A percentile compares a stretch with the other conserved stretches of the same genome.
These are phyloP conservation scores for Helicolenus hilgendorfi DNA, from an alignment of 2,797 vertebrate species.

Conservation along the genomic window DNA sequence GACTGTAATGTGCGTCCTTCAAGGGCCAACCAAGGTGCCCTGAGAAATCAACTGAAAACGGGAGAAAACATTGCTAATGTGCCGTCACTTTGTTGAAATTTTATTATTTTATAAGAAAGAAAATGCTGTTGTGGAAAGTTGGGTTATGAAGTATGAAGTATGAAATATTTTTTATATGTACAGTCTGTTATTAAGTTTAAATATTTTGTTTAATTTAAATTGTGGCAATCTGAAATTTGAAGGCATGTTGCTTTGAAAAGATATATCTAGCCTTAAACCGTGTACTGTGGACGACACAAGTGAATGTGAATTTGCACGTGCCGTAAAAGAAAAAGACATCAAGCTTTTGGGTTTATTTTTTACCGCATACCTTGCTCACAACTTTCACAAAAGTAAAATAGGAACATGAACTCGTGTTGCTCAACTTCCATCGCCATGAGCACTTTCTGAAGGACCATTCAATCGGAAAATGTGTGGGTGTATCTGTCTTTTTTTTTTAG, in stretches of 20 bases:
- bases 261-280: slow-evolving; percentile 57
- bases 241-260: slow-evolving; percentile 16
- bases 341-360: slow-evolving; percentile 36
- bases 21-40: not conserved
- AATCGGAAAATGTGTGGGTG: slow-evolving; percentile 88
- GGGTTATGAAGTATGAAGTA: slow-evolving; percentile 42
- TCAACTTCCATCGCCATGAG: slow-evolving; percentile 72
- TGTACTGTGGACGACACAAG: slow-evolving; percentile 65
- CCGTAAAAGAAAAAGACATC: not conserved
- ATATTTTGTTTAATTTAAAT: slow-evolving; percentile 52
- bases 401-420: slow-evolving; percentile 62
- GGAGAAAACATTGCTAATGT: slow-evolving; percentile 28
- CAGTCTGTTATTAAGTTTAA: slow-evolving; percentile 42
- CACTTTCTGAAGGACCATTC: slow-evolving; percentile 86
- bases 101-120: slow-evolving; percentile 49
- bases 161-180: slow-evolving; percentile 72
- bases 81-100: slow-evolving; percentile 21
- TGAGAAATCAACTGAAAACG: not conserved
- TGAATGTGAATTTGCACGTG: slow-evolving; percentile 75
- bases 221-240: slow-evolving; percentile 55
- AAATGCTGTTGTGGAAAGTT: slow-evolving; percentile 47
- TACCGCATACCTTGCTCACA: slow-evolving; percentile 43
- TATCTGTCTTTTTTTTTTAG: slow-evolving; percentile 30
- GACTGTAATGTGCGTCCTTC: not conserved
- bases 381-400: slow-evolving; percentile 71